These are phyloP conservation scores for Antigone vipio DNA, from an alignment of 2,113 vertebrate species.

Conservation along the genomic window DNA sequence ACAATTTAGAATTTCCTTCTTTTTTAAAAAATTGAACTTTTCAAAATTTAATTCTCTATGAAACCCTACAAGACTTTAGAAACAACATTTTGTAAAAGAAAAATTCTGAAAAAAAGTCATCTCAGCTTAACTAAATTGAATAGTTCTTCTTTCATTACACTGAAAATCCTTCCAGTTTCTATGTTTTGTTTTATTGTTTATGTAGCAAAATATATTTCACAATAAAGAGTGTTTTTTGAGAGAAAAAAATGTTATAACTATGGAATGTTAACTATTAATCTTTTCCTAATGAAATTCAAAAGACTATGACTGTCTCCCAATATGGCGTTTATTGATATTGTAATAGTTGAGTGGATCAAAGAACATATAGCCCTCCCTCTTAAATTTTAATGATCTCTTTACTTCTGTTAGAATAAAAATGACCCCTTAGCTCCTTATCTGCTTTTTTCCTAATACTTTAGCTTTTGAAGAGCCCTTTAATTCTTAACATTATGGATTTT, in stretches of 20 bases:
- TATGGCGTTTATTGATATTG: not conserved
- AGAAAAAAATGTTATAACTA: not conserved
- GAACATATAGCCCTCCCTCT: not conserved
- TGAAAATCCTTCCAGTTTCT: not conserved
- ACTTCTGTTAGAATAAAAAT: not conserved
- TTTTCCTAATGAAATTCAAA: not conserved
- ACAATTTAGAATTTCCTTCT: not conserved
- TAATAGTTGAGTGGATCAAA: not conserved
- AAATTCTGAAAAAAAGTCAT: not conserved
- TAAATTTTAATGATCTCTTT: not conserved
- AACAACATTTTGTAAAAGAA: not conserved
- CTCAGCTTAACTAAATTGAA: not conserved
- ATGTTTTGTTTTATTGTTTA: not conserved
- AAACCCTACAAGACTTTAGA: not conserved
- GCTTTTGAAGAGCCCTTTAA: not conserved
- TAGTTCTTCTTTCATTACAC: fast-evolving
- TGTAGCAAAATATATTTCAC: not conserved
- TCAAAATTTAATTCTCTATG: not conserved
- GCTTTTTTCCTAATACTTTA: not conserved
- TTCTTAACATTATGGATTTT: not conserved
- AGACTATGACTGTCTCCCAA: not conserved
- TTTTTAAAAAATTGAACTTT: fast-evolving
- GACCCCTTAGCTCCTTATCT: not conserved
- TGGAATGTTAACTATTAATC: not conserved
- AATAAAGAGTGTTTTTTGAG: not conserved